Conservation (phyloP, 2,113 vertebrate genomes). For the Marmota monax region DNA sequence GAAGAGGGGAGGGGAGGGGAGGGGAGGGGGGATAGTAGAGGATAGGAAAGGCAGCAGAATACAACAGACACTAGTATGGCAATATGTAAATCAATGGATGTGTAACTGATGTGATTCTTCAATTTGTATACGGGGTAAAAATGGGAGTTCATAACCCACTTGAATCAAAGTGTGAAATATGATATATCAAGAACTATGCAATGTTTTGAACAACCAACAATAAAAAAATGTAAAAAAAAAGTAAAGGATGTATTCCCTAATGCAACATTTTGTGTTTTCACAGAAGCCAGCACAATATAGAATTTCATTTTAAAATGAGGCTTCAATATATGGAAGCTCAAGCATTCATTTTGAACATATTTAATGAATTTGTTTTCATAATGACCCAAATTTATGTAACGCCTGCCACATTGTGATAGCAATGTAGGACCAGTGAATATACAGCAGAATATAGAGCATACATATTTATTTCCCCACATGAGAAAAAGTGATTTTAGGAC, state of each 20-base stretch:
- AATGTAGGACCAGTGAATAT: background rate
- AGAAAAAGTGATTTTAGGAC: conserved; percentile 54
- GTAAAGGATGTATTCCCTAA: background rate
- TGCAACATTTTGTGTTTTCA: background rate
- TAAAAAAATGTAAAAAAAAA: background rate
- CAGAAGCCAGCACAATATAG: background rate
- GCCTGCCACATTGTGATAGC: background rate
- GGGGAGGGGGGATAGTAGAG: no score
- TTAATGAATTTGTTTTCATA: conserved; percentile 23
- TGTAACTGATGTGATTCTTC: no score
- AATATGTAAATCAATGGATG: no score
- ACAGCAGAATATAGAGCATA: conserved; percentile 24
- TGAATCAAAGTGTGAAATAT: no score
- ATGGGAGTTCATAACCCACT: no score
- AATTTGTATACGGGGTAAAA: no score
- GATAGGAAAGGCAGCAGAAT: no score
- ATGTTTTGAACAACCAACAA: no score
- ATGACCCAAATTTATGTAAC: background rate
- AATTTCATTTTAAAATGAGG: conserved; percentile 40
- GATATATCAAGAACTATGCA: no score
- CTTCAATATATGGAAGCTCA: background rate
- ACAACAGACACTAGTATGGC: no score
- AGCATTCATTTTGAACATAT: background rate
- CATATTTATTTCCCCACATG: background rate
- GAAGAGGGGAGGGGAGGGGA: no score